Base-by-base conservation (phyloP, 1,140 invertebrate genomes). In the Drosophila orena region DNA sequence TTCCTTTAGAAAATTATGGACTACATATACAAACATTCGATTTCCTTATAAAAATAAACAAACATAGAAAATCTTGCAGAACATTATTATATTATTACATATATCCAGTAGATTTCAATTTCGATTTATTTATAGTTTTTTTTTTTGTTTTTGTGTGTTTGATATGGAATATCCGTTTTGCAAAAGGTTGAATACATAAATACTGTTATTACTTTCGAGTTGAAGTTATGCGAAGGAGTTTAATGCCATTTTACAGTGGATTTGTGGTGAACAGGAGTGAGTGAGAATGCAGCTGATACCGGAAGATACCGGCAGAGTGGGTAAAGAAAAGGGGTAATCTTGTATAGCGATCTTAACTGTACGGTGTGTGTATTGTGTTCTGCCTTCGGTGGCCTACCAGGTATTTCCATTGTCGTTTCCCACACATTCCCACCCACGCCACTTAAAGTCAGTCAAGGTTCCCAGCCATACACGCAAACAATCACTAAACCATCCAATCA, bases 1-100 rank as follows among this genome's bases (percentile, higher is more conserved):
- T 85, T 72, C 44, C 68, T 80, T 77, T 77, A 80, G 77, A 85
- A 77, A 80, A 85, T 85, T 80, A 85, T 85, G 77, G 77, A 80
- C 81, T 85, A 85, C 81, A 84, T 76, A 84, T 84, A 84, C 75
- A 83, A 84, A 83, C 80, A 83, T 83, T 77, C 52, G 70, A 62
- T 73, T 73, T 64, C 50, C 61, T 62, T 84, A 77, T 84, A 84
- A 84, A 84, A 84, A 84, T 85, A 84, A 84, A 77, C 58, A 85
- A 85, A 80, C 76, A 77, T 79, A 73, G 68, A 77, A 85, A 80
- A 85, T 80, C 64, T 79, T 74, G 46, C 70, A 43, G 59, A 81
- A 78, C 79, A 69, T 42, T 76, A 71, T 80, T 72, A 85, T 73
- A 58, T 47, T 56, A 34, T 64, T 80, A 61, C 34, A 58, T 58